Evolutionary conservation across 2,113 vertebrate species (phyloP).

Genomic region (Ptyas mucosa): DNA sequence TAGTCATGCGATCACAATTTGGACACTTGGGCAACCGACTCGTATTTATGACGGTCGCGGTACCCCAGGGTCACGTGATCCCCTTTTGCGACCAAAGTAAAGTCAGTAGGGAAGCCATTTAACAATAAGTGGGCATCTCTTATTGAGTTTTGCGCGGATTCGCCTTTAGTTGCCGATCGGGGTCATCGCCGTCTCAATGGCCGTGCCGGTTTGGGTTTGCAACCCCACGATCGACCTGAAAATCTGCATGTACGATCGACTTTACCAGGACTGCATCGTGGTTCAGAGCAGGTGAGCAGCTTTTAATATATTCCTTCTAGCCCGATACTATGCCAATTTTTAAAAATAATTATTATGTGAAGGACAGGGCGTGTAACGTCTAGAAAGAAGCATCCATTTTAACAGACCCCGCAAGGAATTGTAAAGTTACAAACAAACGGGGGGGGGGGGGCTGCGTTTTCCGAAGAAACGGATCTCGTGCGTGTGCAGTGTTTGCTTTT

Average conservation of each 20-base stretch:
- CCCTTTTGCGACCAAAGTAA: too few species aligned
- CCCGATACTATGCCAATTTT: not conserved
- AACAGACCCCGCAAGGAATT: not conserved
- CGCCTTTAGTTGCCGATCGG: slow-evolving; percentile 57
- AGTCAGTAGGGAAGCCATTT: too few species aligned
- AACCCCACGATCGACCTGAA: slow-evolving; percentile 79
- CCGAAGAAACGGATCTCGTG: not conserved
- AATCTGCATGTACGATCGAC: slow-evolving; percentile 84
- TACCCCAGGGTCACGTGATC: too few species aligned
- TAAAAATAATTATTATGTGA: not conserved
- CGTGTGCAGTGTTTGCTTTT: not conserved
- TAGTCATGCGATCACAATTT: too few species aligned
- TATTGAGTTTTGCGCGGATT: not conserved
- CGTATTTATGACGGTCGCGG: too few species aligned
- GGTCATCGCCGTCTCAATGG: slow-evolving; percentile 64
- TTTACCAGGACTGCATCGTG: slow-evolving; percentile 81
- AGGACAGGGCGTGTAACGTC: not conserved
- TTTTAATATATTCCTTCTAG: not conserved
- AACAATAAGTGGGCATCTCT: rapidly evolving
- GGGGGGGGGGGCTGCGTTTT: not conserved
- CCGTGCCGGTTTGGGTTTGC: slow-evolving; percentile 80
- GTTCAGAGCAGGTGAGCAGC: slow-evolving; percentile 79
- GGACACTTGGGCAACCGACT: too few species aligned
- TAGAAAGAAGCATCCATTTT: not conserved
- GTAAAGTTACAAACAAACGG: not conserved